A percentile compares a stretch with the other conserved stretches of the same genome.
Conservation (phyloP, 2,888 invertebrate genomes). For the Meta bourneti region DNA sequence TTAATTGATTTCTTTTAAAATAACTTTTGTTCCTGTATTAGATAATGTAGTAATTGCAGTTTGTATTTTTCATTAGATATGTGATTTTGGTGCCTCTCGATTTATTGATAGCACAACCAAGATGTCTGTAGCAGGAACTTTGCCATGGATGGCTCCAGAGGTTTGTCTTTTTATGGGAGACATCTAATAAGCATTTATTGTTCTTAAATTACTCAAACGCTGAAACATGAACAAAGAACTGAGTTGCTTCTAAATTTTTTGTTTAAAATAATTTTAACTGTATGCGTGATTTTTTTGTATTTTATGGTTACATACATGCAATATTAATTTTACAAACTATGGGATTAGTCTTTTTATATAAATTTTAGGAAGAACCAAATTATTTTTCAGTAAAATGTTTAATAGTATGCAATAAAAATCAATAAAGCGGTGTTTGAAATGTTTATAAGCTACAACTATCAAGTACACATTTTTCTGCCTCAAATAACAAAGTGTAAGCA, state of each 20-base stretch:
- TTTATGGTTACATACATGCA: too few relatives aligned
- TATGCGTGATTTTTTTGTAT: not conserved
- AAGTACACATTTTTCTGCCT: too few relatives aligned
- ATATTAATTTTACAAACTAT: too few relatives aligned
- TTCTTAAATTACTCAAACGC: not conserved
- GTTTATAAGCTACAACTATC: too few relatives aligned
- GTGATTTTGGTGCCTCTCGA: constrained; percentile 82
- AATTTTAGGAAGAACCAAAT: not conserved
- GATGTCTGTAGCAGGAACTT: constrained; percentile 82
- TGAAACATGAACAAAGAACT: not conserved
- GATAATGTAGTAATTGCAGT: too few relatives aligned
- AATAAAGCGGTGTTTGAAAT: too few relatives aligned
- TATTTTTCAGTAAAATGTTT: not conserved
- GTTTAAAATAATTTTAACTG: not conserved
- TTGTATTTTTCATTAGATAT: constrained; percentile 79
- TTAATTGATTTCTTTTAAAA: too few relatives aligned
- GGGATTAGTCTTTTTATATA: not conserved
- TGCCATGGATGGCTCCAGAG: constrained; percentile 82
- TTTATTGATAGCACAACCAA: constrained; percentile 80
- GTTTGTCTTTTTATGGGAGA: constrained; percentile 77
- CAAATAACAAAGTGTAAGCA: too few relatives aligned
- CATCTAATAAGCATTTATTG: too few relatives aligned
- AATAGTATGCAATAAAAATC: too few relatives aligned
- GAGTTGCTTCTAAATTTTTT: not conserved
- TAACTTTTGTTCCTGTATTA: too few relatives aligned